Percentiles rank a stretch among this genome's conserved stretches.
Evolutionary conservation across 1,140 invertebrate species (phyloP).

Genomic region (Drosophila murphyi): DNA sequence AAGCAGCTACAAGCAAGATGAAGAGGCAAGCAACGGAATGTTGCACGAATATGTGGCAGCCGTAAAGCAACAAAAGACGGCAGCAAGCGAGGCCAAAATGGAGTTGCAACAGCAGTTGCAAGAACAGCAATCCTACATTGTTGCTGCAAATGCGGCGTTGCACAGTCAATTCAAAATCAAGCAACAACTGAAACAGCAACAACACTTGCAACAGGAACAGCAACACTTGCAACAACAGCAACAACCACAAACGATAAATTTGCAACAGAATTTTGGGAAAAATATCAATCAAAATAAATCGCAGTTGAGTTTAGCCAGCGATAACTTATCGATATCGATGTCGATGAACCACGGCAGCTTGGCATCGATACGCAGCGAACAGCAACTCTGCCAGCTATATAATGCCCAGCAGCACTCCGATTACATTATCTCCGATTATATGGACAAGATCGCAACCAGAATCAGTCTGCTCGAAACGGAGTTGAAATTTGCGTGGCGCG

Average conservation of each 20-base stretch:
- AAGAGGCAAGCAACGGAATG: too few relatives aligned
- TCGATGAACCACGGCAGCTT: conserved; percentile 58
- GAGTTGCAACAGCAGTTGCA: conserved; percentile 26
- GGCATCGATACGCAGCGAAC: conserved; percentile 71
- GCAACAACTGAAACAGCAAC: conserved; percentile 54
- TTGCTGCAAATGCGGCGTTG: conserved; percentile 44
- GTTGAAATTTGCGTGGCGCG: conserved; percentile 95
- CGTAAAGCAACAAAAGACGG: neutral
- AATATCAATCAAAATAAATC: conserved; percentile 7
- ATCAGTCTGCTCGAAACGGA: conserved; percentile 95
- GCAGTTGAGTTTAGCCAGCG: conserved; percentile 22
- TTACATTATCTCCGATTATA: conserved; percentile 93
- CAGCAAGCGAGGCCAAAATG: neutral
- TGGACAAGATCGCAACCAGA: conserved; percentile 94
- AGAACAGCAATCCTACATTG: conserved; percentile 31
- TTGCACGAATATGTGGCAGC: conserved; percentile 2
- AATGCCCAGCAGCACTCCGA: conserved; percentile 85
- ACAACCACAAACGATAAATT: neutral
- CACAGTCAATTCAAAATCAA: conserved; percentile 68
- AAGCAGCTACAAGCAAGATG: too few relatives aligned
- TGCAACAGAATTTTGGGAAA: too few relatives aligned
- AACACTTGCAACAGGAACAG: conserved; percentile 16
- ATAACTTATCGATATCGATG: neutral
- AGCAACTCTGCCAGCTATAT: conserved; percentile 71
- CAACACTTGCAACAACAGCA: neutral